Base-by-base conservation (phyloP, 2,797 vertebrate species). In the Anas bahamensis region DNA sequence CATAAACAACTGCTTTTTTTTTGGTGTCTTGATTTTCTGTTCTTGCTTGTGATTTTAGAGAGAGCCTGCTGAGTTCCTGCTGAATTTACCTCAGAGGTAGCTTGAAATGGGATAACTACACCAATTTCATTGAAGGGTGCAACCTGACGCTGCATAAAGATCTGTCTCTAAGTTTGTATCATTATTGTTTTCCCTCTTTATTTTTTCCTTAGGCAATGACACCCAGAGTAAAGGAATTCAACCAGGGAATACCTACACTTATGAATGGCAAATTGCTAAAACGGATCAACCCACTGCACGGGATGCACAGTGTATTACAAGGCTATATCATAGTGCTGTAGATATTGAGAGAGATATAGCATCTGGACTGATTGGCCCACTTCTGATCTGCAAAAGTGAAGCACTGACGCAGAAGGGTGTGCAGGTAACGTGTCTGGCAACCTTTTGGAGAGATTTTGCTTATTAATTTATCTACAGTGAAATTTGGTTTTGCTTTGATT, bases 311-410 rank as follows among this genome's bases (percentile, higher is more conserved):
- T 99, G 99, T 96, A 96, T 99, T 88, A 99, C 99, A 6, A 98
- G 99, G 60, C 95, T 99, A 23, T 99, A 99, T 95, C 99, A 99
- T 39, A 99, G 99, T 82, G 98, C 99, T 7, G 99, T 99, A 92
- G 97, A 99, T 93, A 90, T 94, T 12, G 97, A 98, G 2, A 98
- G 98, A 26, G 99, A 99, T 96, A 98, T 99, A 37, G 99, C 99
- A 33, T 99, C 99, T 15, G 99, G 99, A 33, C 98, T 99, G 11
- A 98, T 99, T 13, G 99, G 99, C 44, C 98, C 99, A 1, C 98
- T 99, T 71, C 98, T 99, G 48, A 99, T 99, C 97, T 99, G 99
- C 97, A 99, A 99, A 97, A 98, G 98, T 86, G 98, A 98, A 94
- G 99, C 99, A 12, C 97, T 99, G 86, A 98, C 98, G 1, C 97